Evolutionary conservation across 1,140 invertebrate species (phyloP).

Genomic region (Drosophila subobscura): DNA sequence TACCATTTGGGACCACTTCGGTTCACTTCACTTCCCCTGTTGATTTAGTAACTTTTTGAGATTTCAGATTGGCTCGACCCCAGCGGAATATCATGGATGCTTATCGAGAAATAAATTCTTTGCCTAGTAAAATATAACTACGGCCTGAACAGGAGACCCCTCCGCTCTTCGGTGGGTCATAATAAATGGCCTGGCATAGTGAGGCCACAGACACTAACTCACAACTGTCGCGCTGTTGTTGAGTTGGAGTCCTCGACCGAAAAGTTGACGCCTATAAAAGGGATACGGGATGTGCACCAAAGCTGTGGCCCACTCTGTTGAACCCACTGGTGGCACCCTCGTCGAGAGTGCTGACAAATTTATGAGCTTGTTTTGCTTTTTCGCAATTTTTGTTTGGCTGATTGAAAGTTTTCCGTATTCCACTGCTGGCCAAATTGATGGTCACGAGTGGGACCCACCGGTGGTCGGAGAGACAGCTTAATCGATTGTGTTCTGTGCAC

Average conservation of each 20-base stretch:
- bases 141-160: slow-evolving; percentile 11
- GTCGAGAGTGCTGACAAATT: slow-evolving; percentile 76
- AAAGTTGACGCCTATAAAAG: slow-evolving; percentile 73
- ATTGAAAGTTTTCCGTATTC: slow-evolving; percentile 59
- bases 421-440: slow-evolving; percentile 48
- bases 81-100: slow-evolving; percentile 37
- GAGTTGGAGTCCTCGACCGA: slow-evolving; percentile 25
- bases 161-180: slow-evolving; percentile 35
- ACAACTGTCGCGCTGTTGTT: slow-evolving; percentile 56
- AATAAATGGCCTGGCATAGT: slow-evolving; percentile 48
- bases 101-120: slow-evolving; percentile 56
- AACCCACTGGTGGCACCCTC: not conserved
- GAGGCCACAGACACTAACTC: slow-evolving; percentile 63
- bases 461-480: slow-evolving; percentile 47
- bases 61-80: slow-evolving; percentile 30
- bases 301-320: slow-evolving; percentile 34
- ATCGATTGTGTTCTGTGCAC: slow-evolving; percentile 43
- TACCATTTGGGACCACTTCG: slow-evolving; percentile 23
- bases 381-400: slow-evolving; percentile 49
- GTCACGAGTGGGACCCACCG: slow-evolving; percentile 16
- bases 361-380: slow-evolving; percentile 74
- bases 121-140: slow-evolving; percentile 34
- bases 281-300: slow-evolving; percentile 46
- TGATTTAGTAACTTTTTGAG: slow-evolving; percentile 39
- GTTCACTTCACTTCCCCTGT: slow-evolving; percentile 11